Percentiles rank a stretch among this genome's conserved stretches.
These are phyloP conservation scores for Melikaiella ostensackeni DNA, from an alignment of 2,888 invertebrate species.

Conservation along the genomic window DNA sequence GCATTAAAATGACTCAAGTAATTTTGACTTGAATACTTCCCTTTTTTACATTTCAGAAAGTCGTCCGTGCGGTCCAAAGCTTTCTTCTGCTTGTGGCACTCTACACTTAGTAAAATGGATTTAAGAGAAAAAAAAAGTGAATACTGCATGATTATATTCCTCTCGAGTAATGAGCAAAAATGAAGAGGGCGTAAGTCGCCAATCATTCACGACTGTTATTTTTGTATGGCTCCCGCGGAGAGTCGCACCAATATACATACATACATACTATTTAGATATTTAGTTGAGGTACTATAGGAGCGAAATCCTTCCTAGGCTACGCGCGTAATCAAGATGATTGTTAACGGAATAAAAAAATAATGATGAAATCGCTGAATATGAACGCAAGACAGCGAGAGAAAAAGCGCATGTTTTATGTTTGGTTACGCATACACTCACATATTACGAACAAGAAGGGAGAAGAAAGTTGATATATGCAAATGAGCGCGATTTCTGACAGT, in stretches of 20 bases:
- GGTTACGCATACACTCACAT: slow-evolving; percentile 56
- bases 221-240: slow-evolving; percentile 72
- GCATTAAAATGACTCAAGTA: slow-evolving; percentile 16
- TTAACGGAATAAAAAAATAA: slow-evolving; percentile 53
- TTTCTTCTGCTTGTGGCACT: slow-evolving; percentile 41
- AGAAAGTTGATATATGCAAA: slow-evolving; percentile 56
- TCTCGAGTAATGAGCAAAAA: slow-evolving; percentile 52
- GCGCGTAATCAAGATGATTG: slow-evolving; percentile 59
- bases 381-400: slow-evolving; percentile 48
- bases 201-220: slow-evolving; percentile 75
- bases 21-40: slow-evolving; percentile 12
- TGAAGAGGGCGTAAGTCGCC: slow-evolving; percentile 59
- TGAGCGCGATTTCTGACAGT: slow-evolving; percentile 70
- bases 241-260: slow-evolving; percentile 66
- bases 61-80: slow-evolving; percentile 4
- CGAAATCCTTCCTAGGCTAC: slow-evolving; percentile 59
- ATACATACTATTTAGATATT: slow-evolving; percentile 62
- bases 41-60: slow-evolving; percentile 20
- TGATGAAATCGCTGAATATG: slow-evolving; percentile 41
- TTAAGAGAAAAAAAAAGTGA: slow-evolving; percentile 52
- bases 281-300: slow-evolving; percentile 61
- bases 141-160: slow-evolving; percentile 56
- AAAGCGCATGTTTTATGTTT: slow-evolving; percentile 63
- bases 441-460: neutral
- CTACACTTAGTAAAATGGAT: slow-evolving; percentile 49